Evolutionary conservation across 2,113 vertebrate genomes (phyloP).

Genomic region (Cyprinus carpio): DNA sequence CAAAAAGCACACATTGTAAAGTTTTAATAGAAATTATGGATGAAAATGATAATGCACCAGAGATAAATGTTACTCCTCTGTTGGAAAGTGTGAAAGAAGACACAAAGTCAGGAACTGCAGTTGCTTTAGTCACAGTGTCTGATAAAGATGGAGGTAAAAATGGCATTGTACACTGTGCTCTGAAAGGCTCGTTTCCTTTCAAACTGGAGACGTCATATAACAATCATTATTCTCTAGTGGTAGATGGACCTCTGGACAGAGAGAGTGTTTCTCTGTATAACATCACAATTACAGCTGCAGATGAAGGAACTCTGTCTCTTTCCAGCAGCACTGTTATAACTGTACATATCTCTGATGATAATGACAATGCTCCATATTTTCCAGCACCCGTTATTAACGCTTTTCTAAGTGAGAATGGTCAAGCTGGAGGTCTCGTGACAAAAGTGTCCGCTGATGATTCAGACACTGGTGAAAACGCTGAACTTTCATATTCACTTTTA

Average conservation of each 20-base stretch:
- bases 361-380: conserved; percentile 72
- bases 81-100: conserved; percentile 77
- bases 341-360: conserved; percentile 72
- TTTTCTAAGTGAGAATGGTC: conserved; percentile 80
- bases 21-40: conserved; percentile 79
- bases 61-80: conserved; percentile 79
- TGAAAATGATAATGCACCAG: conserved; percentile 83
- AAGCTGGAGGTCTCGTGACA: conserved; percentile 69
- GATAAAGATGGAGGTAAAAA: conserved; percentile 82
- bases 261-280: conserved; percentile 71
- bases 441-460: conserved; percentile 68
- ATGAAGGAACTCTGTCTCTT: conserved; percentile 70
- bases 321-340: conserved; percentile 63
- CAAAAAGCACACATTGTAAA: conserved; percentile 76
- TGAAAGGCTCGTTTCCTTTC: conserved; percentile 68
- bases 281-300: conserved; percentile 69
- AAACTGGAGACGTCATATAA: conserved; percentile 71
- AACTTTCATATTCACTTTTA: conserved; percentile 70
- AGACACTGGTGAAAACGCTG: conserved; percentile 73
- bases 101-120: conserved; percentile 74
- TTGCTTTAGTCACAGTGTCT: conserved; percentile 82
- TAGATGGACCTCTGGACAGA: conserved; percentile 71
- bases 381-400: conserved; percentile 67
- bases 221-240: conserved; percentile 73
- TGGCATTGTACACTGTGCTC: conserved; percentile 63